phyloP scores from a whole-genome alignment of 2,888 invertebrate species.

The Drosophila mercatorum region DNA sequence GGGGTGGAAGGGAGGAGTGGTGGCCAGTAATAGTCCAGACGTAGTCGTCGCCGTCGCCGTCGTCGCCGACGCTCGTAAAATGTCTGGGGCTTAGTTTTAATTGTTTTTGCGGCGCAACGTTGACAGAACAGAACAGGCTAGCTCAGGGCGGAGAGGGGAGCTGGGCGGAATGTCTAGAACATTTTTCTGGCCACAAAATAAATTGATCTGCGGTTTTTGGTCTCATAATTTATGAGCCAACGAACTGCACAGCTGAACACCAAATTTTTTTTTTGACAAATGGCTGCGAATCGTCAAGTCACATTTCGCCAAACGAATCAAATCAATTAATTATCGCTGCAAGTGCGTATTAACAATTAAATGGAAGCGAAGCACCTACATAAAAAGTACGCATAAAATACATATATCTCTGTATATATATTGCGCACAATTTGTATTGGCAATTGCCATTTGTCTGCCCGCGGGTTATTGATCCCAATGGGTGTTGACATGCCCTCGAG shows the following conservation, averaged over 20 bases:
- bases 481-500: slow-evolving; percentile 48
- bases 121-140: slow-evolving; percentile 42
- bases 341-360: slow-evolving; percentile 38
- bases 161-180: slow-evolving; percentile 34
- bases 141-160: not conserved
- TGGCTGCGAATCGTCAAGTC: slow-evolving; percentile 52
- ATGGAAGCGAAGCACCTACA: slow-evolving; percentile 3
- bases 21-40: slow-evolving; percentile 22
- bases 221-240: slow-evolving; percentile 66
- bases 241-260: slow-evolving; percentile 9
- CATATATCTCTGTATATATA: slow-evolving; percentile 7
- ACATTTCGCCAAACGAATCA: slow-evolving; percentile 40
- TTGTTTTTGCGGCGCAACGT: slow-evolving; percentile 63
- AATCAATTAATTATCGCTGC: slow-evolving; percentile 72
- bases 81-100: slow-evolving; percentile 65
- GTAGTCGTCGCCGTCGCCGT: slow-evolving; percentile 24
- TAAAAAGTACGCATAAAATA: slow-evolving; percentile 5
- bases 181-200: slow-evolving; percentile 69
- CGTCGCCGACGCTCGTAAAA: slow-evolving; percentile 52
- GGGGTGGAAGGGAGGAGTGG: too few species aligned
- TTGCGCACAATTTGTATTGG: slow-evolving; percentile 11
- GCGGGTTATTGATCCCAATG: slow-evolving; percentile 54
- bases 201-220: slow-evolving; percentile 71
- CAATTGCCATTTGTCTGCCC: slow-evolving; percentile 6
- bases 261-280: slow-evolving; percentile 57